Evolutionary conservation across 2,797 vertebrate genomes (phyloP), one percentile per base, ranked within the genome.

Genomic region (Neoniphon sammara): DNA sequence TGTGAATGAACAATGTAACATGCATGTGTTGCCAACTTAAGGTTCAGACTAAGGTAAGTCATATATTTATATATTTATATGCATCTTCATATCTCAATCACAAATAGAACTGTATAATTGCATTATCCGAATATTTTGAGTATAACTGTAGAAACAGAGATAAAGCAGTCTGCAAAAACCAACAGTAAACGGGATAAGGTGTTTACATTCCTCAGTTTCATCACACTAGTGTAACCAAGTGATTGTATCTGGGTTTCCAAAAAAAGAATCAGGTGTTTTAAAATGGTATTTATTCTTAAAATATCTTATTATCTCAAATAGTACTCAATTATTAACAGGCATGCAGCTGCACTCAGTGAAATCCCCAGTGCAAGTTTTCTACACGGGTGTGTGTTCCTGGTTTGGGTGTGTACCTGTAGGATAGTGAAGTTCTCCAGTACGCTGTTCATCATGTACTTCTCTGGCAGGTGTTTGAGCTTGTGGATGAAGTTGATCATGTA

Each of bases 401-500:
- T 46, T 18, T 6, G 11, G 34, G 14, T 30, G 7, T 15, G 53
- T 86, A 97, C 97, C 97, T 98, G 97, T 81, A 99, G 90, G 85
- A 99, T 96, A 68, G 97, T 98, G 90, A 99, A 99, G 92, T 99
- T 99, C 91, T 99, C 97, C 92, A 98, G 93, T 64, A 99, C 97
- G 0, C 97, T 99, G 93, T 99, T 98, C 97, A 99, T 99, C 97
- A 98, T 98, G 80, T 97, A 97, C 86, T 98, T 98, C 93, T 98
- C 97, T 0, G 97, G 97, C 74, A 98, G 95, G 77, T 97, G 97
- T 90, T 96, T 98, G 69, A 99, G 96, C 91, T 99, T 99, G 82
- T 98, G 97, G 87, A 99, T 98, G 89, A 99, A 99, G 92, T 98
- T 98, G 89, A 98, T 96, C 96, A 99, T 98, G 88, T 99, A 99